These are phyloP conservation scores for Motacilla alba DNA, from an alignment of 2,113 vertebrate species.

Conservation along the genomic window DNA sequence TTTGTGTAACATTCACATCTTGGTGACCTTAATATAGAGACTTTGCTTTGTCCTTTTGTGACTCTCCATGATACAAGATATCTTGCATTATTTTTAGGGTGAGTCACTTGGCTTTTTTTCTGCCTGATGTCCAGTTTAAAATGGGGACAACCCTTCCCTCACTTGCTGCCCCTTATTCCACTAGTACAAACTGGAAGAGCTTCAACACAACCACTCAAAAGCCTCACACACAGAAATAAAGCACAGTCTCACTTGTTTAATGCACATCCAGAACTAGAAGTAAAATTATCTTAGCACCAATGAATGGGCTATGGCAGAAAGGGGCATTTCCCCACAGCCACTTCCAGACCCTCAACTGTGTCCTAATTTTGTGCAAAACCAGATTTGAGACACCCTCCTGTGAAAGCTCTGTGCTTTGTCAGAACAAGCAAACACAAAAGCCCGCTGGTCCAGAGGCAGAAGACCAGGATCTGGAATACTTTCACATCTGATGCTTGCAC, in stretches of 20 bases:
- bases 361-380: not conserved
- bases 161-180: not conserved
- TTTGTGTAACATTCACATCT: not conserved
- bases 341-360: not conserved
- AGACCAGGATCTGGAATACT: not conserved
- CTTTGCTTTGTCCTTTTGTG: not conserved
- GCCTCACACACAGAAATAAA: not conserved
- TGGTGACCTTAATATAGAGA: not conserved
- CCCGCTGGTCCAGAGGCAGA: not conserved
- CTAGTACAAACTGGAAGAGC: not conserved
- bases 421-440: not conserved
- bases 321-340: not conserved
- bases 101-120: not conserved
- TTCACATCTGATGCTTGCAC: not conserved
- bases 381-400: not conserved
- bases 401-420: not conserved
- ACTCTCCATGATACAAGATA: accelerated
- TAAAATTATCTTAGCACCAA: not conserved
- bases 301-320: accelerated
- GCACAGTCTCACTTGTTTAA: not conserved
- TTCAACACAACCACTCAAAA: accelerated
- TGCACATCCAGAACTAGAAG: not conserved
- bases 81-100: not conserved
- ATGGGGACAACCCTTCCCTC: not conserved
- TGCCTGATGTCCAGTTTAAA: not conserved